phyloP scores from a whole-genome alignment of 2,888 invertebrate species.

The Melieria picta region DNA sequence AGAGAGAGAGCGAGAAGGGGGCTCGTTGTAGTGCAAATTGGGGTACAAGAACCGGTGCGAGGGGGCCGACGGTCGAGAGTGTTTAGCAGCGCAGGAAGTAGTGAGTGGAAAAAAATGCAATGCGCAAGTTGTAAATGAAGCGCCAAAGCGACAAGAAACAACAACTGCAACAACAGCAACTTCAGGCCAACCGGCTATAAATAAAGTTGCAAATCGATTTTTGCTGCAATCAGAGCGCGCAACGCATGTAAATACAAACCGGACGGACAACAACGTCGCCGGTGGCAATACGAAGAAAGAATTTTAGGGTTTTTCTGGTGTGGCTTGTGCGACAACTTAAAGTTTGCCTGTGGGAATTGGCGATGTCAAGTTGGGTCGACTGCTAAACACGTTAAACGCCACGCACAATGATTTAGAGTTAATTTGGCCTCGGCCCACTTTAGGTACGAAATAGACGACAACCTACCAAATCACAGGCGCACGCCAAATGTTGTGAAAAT shows the following conservation, averaged over 20 bases:
- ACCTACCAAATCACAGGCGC: slow-evolving; percentile 73
- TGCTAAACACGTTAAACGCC: slow-evolving; percentile 22
- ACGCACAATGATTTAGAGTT: neutral
- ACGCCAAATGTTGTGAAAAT: slow-evolving; percentile 73
- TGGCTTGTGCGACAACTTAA: slow-evolving; percentile 1
- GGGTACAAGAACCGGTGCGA: neutral
- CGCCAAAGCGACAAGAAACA: slow-evolving; percentile 20
- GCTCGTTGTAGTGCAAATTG: neutral
- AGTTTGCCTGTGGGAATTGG: slow-evolving; percentile 18
- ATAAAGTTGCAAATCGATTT: slow-evolving; percentile 49
- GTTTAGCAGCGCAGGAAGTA: neutral
- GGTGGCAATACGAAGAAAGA: neutral
- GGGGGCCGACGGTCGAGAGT: neutral
- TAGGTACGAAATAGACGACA: neutral
- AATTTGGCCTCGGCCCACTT: too few relatives aligned
- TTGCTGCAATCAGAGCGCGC: slow-evolving; percentile 23
- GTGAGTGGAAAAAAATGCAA: slow-evolving; percentile 3
- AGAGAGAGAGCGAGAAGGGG: neutral
- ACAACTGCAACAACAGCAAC: slow-evolving; percentile 2
- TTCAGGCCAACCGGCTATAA: slow-evolving; percentile 39
- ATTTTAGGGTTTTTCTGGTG: slow-evolving; percentile 15
- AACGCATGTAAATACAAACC: neutral
- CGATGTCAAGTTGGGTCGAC: slow-evolving; percentile 6
- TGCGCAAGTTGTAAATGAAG: slow-evolving; percentile 42
- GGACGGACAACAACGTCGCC: neutral